Evolutionary conservation across 2,888 invertebrate genomes (phyloP).

Genomic region (Spisula subtruncata): DNA sequence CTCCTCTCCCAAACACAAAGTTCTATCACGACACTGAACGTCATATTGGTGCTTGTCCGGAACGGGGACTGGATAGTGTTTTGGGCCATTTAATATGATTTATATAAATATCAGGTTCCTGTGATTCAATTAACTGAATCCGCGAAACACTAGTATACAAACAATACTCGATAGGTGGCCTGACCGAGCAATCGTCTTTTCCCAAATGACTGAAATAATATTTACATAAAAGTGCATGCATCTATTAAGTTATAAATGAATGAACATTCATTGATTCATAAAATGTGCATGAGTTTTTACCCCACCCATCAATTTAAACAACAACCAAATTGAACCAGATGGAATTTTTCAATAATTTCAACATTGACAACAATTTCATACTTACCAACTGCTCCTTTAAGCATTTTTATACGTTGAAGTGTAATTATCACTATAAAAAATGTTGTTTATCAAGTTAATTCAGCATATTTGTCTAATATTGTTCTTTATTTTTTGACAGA

Average conservation of each 20-base stretch:
- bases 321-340: not conserved
- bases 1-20: no score
- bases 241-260: not conserved
- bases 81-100: no score
- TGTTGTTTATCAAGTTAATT: not conserved
- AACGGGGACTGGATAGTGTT: no score
- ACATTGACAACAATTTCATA: not conserved
- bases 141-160: no score
- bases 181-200: no score
- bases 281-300: conserved; percentile 2
- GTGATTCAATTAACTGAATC: no score
- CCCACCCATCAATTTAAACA: conserved; percentile 4
- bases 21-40: no score
- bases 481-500: conserved; percentile 42
- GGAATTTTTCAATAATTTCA: not conserved
- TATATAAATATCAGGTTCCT: no score
- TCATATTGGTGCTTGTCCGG: no score
- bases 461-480: not conserved
- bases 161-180: no score
- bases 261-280: not conserved
- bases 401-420: conserved; percentile 43
- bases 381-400: conserved; percentile 72
- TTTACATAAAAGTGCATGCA: not conserved
- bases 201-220: no score
- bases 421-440: not conserved